phyloP scores from a whole-genome alignment of 2,888 invertebrate species.

The Smittia aterrima region DNA sequence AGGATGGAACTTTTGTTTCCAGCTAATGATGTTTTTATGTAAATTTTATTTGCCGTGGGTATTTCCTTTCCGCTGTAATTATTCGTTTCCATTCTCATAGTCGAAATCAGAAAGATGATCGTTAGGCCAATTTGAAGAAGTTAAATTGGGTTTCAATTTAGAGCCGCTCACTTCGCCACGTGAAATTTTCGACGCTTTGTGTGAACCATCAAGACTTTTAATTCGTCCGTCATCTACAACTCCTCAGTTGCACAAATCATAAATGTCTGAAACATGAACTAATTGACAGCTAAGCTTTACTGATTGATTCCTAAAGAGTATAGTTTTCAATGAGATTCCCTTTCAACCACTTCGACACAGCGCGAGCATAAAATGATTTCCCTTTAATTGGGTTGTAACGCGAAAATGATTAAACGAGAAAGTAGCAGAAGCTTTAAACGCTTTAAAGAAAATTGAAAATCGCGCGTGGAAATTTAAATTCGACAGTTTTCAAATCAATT shows the following conservation, averaged over 20 bases:
- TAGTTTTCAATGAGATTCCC: no score
- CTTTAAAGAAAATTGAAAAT: not conserved
- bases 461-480: slow-evolving; percentile 5
- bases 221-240: no score
- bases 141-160: not conserved
- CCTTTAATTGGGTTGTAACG: not conserved
- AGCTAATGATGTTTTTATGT: slow-evolving; percentile 28
- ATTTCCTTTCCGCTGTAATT: slow-evolving; percentile 13
- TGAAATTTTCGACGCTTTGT: not conserved
- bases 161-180: no score
- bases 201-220: not conserved
- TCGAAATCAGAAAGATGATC: not conserved
- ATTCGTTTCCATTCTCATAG: slow-evolving; percentile 2
- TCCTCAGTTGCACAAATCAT: no score
- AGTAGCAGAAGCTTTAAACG: not conserved
- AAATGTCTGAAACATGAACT: no score
- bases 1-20: not conserved
- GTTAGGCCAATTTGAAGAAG: not conserved
- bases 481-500: slow-evolving; percentile 1
- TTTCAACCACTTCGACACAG: no score
- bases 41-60: slow-evolving; percentile 32
- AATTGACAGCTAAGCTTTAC: not conserved
- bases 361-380: not conserved
- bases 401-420: not conserved
- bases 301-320: not conserved